Percentiles rank a stretch among this genome's conserved stretches.
Conservation (phyloP, 2,888 invertebrate species). For the Hypselothyrea guttata region DNA sequence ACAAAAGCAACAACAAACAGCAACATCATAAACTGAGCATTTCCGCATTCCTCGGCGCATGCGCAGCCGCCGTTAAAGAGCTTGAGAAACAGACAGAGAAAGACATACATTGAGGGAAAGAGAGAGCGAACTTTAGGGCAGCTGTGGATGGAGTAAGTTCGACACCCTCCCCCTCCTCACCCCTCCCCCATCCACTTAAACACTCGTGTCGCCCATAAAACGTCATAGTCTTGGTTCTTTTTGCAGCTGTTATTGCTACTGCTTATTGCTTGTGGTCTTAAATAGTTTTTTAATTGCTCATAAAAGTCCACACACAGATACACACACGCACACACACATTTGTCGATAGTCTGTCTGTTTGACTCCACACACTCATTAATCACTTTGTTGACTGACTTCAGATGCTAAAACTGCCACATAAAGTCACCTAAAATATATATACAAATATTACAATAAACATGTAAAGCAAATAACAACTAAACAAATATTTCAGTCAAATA, state of each 20-base stretch:
- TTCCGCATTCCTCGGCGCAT: constrained; percentile 15
- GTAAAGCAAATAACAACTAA: too few species aligned
- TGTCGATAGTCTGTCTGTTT: constrained; percentile 13
- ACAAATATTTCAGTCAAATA: too few species aligned
- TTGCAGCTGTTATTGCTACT: constrained; percentile 42
- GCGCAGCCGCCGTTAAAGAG: constrained; percentile 31
- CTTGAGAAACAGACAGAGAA: constrained; percentile 1
- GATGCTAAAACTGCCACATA: constrained; percentile 34
- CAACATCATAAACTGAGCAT: constrained; percentile 2
- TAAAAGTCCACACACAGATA: constrained; percentile 44
- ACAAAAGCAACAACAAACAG: too few species aligned
- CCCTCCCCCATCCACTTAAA: constrained; percentile 18
- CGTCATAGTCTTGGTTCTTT: constrained; percentile 43
- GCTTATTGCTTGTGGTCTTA: constrained; percentile 3
- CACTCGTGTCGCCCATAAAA: constrained; percentile 60
- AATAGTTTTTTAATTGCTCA: constrained; percentile 71
- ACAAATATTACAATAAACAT: too few species aligned
- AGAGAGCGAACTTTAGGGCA: not conserved
- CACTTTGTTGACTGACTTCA: constrained; percentile 35
- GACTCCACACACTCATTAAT: constrained; percentile 49
- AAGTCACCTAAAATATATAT: too few species aligned
- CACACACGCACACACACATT: constrained; percentile 2
- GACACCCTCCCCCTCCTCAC: too few species aligned
- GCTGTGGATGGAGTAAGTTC: not conserved
- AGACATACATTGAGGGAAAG: not conserved